Conservation (phyloP, 2,113 vertebrate species). For the Oophaga pumilio region DNA sequence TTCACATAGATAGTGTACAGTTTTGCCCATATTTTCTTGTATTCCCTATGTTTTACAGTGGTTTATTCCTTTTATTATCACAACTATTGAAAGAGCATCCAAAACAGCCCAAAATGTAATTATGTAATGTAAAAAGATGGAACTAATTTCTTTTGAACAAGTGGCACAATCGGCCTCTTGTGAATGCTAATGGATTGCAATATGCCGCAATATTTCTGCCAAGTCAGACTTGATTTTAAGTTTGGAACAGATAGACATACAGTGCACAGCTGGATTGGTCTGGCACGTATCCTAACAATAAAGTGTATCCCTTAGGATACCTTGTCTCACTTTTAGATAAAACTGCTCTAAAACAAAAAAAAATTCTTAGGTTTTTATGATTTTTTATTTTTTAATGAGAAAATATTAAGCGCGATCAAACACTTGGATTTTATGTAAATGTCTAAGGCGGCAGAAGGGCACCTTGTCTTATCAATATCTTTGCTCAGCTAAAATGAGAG, state of each 20-base stretch:
- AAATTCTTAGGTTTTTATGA: not conserved
- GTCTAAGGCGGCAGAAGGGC: not conserved
- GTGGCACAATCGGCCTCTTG: not conserved
- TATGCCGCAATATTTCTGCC: not conserved
- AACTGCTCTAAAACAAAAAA: not conserved
- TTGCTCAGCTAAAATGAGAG: constrained; percentile 20
- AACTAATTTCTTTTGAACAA: not conserved
- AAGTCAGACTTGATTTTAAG: not conserved
- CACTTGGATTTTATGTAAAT: not conserved
- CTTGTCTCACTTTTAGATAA: not conserved
- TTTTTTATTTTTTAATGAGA: not conserved
- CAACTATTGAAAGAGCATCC: not conserved
- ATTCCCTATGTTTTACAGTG: not conserved
- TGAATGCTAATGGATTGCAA: not conserved
- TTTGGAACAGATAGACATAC: not conserved
- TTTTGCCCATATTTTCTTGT: not conserved
- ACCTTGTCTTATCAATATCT: constrained; percentile 34
- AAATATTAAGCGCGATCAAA: not conserved
- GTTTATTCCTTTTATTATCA: not conserved
- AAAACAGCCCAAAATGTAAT: not conserved
- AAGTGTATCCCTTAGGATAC: not conserved
- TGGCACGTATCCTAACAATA: not conserved
- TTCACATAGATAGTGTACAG: not conserved
- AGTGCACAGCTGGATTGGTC: not conserved
- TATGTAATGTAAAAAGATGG: not conserved